phyloP scores from a whole-genome alignment of 1,140 invertebrate species.

The Anastatus disparis region DNA sequence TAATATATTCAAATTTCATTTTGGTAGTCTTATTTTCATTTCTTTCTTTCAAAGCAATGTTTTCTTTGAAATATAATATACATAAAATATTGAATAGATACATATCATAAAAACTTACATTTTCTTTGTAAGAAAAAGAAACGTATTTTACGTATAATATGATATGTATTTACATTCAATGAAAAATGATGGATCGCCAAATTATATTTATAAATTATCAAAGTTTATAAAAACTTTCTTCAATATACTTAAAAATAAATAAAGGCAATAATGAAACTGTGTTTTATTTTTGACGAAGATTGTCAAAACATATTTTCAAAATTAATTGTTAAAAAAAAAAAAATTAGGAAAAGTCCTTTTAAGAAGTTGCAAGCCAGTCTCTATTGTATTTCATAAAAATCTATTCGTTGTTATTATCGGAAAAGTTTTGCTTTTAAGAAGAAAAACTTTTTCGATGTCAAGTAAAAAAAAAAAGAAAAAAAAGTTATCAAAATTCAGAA shows the following conservation, averaged over 20 bases:
- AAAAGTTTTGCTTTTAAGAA: not conserved
- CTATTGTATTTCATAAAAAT: no score
- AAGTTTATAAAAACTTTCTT: conserved; percentile 3
- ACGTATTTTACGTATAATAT: not conserved
- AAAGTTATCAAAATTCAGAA: conserved; percentile 31
- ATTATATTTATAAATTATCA: not conserved
- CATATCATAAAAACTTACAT: not conserved
- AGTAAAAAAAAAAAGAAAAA: not conserved
- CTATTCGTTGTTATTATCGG: conserved; percentile 9
- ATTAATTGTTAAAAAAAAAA: no score
- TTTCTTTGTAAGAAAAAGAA: not conserved
- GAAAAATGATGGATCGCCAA: conserved; percentile 12
- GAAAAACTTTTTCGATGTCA: not conserved
- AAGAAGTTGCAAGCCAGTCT: no score
- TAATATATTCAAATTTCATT: no score
- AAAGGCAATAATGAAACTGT: no score
- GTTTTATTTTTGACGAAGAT: no score
- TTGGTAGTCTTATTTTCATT: no score
- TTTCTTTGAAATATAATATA: no score
- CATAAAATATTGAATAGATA: no score
- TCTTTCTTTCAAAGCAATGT: no score
- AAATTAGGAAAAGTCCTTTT: no score
- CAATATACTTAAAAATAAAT: not conserved
- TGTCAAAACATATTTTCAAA: no score
- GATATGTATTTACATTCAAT: conserved; percentile 3